Evolutionary conservation across 2,113 vertebrate species (phyloP).

Genomic region (Tachuris rubrigastra): DNA sequence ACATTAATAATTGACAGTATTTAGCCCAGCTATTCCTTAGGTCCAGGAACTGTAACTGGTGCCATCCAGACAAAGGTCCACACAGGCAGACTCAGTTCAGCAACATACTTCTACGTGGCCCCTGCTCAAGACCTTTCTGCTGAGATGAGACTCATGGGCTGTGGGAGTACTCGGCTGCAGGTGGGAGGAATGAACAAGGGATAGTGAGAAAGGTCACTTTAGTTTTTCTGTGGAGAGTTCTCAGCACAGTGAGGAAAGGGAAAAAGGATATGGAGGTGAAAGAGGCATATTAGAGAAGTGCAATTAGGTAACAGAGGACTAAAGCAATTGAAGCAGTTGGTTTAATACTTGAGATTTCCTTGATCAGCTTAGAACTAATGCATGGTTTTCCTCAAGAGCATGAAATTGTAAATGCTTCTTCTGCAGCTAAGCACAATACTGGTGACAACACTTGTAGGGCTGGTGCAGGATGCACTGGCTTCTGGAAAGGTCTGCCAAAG

Average conservation of each 20-base stretch:
- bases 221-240: neutral
- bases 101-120: fast-evolving
- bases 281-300: neutral
- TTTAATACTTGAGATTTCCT: neutral
- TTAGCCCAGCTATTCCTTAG: neutral
- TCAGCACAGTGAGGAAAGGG: neutral
- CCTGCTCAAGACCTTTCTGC: neutral
- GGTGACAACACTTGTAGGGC: neutral
- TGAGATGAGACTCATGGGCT: neutral
- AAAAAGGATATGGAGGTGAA: neutral
- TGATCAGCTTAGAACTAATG: neutral
- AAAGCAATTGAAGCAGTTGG: neutral
- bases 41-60: neutral
- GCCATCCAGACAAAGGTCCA: neutral
- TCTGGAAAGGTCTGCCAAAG: neutral
- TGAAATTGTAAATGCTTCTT: neutral
- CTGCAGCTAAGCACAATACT: neutral
- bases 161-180: neutral
- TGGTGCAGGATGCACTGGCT: neutral
- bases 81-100: fast-evolving
- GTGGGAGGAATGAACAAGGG: neutral
- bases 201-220: neutral
- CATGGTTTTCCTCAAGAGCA: neutral
- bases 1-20: neutral
- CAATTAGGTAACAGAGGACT: neutral